Base-by-base conservation (phyloP, 2,888 invertebrate genomes). In the Tetrapedia diversipes region DNA sequence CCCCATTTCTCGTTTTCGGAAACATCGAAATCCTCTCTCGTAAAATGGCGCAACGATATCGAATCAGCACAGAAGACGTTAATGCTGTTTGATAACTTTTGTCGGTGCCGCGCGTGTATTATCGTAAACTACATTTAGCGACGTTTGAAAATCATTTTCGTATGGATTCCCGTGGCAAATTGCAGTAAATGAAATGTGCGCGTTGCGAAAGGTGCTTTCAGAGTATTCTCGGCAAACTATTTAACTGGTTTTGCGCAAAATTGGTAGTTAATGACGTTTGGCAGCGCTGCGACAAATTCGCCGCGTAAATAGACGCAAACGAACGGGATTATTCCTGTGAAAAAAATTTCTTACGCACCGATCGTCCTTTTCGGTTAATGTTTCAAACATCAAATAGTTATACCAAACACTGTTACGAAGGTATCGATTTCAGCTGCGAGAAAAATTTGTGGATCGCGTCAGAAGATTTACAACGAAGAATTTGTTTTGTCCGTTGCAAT, bases 111-210 rank as follows among this genome's bases (percentile, higher is more conserved):
- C 8, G 7, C 53, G 45, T 39, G 64, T 75, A 73, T 75, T 72
- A 73, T 65, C 73, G 59, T 73, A 75, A 75, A 75, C 73, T 75
- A 64, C 73, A 59, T 75, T 75, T 65, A 73, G 59, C 74, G 41
- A 73, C 59, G 74, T 75, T 75, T 75, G 74, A 75, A 73, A 75
- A 73, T 75, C 54, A 75, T 73, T 75, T 73, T 75, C 74, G 54
- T 73, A 73, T 60, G 74, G 74, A 72, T 76, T 76, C 67, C n/a
- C 51, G 56, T 66, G 67, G 59, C 61, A 76, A 74, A 76, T 74
- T 65, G 75, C 74, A 76, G 66, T 49, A 67, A 76, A 66, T 76
- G 75, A 74, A 76, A 74, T 66, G 61, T 27, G 56, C 75, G 75
- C 24, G 60, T 60, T 49, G 43, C 61, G 66, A 75, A 76, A 76